phyloP scores from a whole-genome alignment of 2,888 invertebrate genomes.

The Harpalus rubripes region DNA sequence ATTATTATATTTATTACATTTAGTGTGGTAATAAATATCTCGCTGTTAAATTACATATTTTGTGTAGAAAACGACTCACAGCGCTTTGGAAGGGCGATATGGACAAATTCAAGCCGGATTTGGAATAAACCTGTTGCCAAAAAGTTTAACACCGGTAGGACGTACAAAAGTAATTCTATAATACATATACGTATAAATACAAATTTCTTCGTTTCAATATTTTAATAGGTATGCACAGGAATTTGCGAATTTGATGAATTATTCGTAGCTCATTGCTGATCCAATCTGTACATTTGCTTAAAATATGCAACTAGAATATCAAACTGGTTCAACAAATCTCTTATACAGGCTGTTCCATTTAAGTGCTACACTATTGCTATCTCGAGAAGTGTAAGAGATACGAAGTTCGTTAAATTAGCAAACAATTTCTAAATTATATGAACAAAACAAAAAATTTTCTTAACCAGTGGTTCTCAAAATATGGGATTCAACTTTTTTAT shows the following conservation, averaged over 20 bases:
- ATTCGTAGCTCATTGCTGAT: not conserved
- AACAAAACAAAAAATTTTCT: too few relatives aligned
- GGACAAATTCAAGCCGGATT: not conserved
- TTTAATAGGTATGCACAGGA: not conserved
- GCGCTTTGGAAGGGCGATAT: not conserved
- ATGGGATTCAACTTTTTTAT: too few relatives aligned
- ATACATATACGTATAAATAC: not conserved
- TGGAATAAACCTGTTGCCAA: not conserved
- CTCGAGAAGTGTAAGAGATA: too few relatives aligned
- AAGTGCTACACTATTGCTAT: too few relatives aligned
- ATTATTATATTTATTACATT: too few relatives aligned
- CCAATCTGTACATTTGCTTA: conserved; percentile 12
- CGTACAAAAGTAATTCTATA: not conserved
- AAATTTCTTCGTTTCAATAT: not conserved
- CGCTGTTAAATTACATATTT: conserved; percentile 1
- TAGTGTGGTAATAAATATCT: not conserved
- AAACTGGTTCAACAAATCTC: not conserved
- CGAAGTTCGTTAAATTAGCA: too few relatives aligned
- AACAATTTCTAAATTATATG: too few relatives aligned
- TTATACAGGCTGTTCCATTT: too few relatives aligned
- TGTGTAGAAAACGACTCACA: not conserved
- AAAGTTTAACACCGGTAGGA: not conserved
- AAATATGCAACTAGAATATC: conserved; percentile 9
- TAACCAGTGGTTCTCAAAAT: too few relatives aligned
- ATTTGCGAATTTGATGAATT: not conserved